A percentile compares a stretch with the other conserved stretches of the same genome.
These are phyloP conservation scores for Ichneumon xanthorius DNA, from an alignment of 2,888 invertebrate genomes.

Conservation along the genomic window DNA sequence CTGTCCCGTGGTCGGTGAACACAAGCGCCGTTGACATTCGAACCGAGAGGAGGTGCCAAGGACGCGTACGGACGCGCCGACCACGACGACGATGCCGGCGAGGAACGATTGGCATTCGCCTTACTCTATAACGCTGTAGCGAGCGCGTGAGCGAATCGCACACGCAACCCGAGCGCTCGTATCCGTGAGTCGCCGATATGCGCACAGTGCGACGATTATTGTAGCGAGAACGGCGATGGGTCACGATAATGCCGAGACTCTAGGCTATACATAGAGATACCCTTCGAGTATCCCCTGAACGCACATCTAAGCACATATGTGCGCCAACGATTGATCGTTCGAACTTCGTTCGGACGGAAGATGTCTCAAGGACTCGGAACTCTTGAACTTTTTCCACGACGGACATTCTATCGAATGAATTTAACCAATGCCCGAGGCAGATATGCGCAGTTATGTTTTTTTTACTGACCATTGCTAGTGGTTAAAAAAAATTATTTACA, in stretches of 20 bases:
- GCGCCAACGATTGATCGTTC: constrained; percentile 6
- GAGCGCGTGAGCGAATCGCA: neutral
- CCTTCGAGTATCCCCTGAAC: no score
- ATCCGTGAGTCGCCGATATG: neutral
- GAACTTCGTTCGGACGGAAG: neutral
- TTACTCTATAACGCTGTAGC: constrained; percentile 4
- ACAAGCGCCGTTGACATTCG: constrained; percentile 57
- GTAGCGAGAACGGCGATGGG: constrained; percentile 8
- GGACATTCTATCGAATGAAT: neutral
- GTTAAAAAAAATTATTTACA: no score
- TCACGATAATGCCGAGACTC: constrained; percentile 12
- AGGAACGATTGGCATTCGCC: constrained; percentile 45
- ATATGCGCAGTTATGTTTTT: neutral
- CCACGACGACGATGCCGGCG: constrained; percentile 24
- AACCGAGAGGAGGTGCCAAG: constrained; percentile 53
- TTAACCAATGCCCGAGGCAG: no score
- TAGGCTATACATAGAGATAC: neutral
- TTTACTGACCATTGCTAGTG: no score
- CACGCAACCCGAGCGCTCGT: neutral
- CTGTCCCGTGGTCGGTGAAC: constrained; percentile 45
- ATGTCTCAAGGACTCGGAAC: neutral
- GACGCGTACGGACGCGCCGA: constrained; percentile 22
- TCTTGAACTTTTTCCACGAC: neutral
- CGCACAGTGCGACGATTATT: constrained; percentile 17
- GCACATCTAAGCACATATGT: neutral